Evolutionary conservation across 2,888 invertebrate genomes (phyloP), one percentile per base, ranked within the genome.

Genomic region (Pollenia griseotomentosa): DNA sequence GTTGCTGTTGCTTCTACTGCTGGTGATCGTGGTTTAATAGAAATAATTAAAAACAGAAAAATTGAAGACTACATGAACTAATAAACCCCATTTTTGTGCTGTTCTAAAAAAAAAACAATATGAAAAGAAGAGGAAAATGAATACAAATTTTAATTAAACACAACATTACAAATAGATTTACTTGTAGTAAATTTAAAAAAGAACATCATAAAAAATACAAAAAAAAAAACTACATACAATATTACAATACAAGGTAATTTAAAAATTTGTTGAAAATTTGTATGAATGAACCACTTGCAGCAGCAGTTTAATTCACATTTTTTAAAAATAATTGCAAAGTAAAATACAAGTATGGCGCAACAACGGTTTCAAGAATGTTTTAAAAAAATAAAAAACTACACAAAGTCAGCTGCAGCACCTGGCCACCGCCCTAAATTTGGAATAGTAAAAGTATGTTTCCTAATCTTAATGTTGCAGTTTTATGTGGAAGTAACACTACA

Each of bases 361-460:
- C 74, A 75, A 83, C 65, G 19, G 55, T 75, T 53, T 51, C 71
- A 74, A 53, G 77, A 78, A 61, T 84, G 19, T 80, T 61, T 68
- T 40, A 74, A 73, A 70, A 73, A 51, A 44, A 10, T 65, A 19
- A 65, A 61, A 73, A 42, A 33, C 46, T 55, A 11, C 7, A 81
- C 44, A 70, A 78, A 59, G 53, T 12, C 12, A 68, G 6, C 19
- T 48, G 11, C 53, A 55, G 48, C 48, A 65, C 46, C 57, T 79
- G 88, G 85, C 88, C 87, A 88, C 88, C 88, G 88, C 88, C 88
- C 88, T 77, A 80, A 77, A 19, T 61, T 71, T 40, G 66, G 75
- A 53, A 14, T 61, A 48, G 46, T 75, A 82, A 10, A 55, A 75
- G 16, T 53, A 51, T 61, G 59, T 66, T 73, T 84, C 61, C 77